Evolutionary conservation across 1,140 invertebrate species (phyloP), one percentile per base, ranked within the genome.

Genomic region (Papilio glaucus): DNA sequence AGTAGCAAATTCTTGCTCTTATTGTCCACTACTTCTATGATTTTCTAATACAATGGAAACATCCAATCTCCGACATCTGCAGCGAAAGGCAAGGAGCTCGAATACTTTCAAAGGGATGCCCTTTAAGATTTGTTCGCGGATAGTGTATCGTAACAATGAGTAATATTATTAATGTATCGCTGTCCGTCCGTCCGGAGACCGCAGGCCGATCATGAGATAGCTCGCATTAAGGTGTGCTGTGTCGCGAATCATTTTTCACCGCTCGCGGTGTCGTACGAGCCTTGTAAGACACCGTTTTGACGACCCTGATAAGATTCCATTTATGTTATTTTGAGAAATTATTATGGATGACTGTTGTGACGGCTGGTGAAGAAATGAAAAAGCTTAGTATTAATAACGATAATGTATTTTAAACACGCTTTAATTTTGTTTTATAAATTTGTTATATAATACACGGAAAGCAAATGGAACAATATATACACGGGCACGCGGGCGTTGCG

Each of bases 91-190:
- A 53, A 69, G 53, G 26, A 69, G 13, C 41, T 49, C 45, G 67
- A 29, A 63, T 63, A 63, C 37, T 41, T 69, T 49, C 42, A 26
- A 69, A 69, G 67, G 67, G n/a, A 69, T 69, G 41, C 67, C 67
- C 67, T 69, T 49, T 33, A 53, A 69, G 67, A 69, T 69, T 33
- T 24, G 41, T 49, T 37, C 67, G 45, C 45, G 67, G 67, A 69
- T 69, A 69, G 70, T 85, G 81, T 83, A 78, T 73, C 75, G 77
- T 82, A 79, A 87, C 85, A 85, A 84, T 87, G 84, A 88, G 76
- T 86, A 86, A 90, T 89, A 88, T 91, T 92, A 92, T 92, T 90
- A 92, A 92, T 92, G 88, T 87, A 78, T 72, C 37, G 37, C 86
- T 85, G 88, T 91, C 89, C 81, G 71, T 83, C 78, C 78, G 84